Evolutionary conservation across 2,113 vertebrate genomes (phyloP).

Genomic region (Dissostichus mawsoni): DNA sequence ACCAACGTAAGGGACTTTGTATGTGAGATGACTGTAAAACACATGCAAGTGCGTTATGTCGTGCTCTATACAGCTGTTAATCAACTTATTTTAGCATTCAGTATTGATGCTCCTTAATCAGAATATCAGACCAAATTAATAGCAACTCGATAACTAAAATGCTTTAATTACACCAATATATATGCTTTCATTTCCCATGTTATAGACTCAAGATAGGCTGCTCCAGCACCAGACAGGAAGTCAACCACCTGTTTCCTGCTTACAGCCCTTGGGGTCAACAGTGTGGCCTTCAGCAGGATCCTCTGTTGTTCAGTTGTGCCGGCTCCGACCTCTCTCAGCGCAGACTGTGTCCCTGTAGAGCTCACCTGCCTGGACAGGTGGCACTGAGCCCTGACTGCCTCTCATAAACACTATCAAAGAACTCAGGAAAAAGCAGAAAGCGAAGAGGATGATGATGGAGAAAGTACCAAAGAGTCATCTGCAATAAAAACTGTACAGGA

Average conservation of each 20-base stretch:
- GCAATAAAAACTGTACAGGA: not conserved
- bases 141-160: not conserved
- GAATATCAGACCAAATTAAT: not conserved
- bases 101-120: not conserved
- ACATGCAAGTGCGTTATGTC: not conserved
- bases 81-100: not conserved
- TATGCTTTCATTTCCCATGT: constrained; percentile 1
- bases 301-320: constrained; percentile 80
- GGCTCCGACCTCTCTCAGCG: constrained; percentile 71
- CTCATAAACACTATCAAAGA: constrained; percentile 13
- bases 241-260: constrained; percentile 79
- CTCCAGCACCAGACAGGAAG: constrained; percentile 59
- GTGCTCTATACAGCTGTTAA: not conserved
- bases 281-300: constrained; percentile 78
- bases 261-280: constrained; percentile 80
- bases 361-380: constrained; percentile 68
- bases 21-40: not conserved
- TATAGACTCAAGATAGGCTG: constrained; percentile 74
- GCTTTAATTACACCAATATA: not conserved
- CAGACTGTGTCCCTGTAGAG: constrained; percentile 80
- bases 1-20: not conserved
- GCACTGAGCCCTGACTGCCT: constrained; percentile 66
- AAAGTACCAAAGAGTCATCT: constrained; percentile 31
- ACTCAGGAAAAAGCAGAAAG: constrained; percentile 8
- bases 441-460: not conserved